Evolutionary conservation across 2,888 invertebrate species (phyloP).

Genomic region (Nomada lathburiana): DNA sequence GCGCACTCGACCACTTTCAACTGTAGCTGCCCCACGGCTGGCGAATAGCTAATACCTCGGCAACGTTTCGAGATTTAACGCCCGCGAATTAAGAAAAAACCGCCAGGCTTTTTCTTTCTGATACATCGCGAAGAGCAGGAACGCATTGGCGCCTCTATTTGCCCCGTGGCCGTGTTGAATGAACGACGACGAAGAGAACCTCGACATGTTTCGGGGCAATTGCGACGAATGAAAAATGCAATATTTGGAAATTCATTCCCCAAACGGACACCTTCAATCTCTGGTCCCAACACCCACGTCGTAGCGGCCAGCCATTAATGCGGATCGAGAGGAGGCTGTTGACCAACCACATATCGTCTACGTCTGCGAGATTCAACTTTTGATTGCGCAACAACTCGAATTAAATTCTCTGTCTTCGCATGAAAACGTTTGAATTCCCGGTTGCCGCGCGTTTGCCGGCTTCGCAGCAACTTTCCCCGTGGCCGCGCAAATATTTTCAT

Average conservation of each 20-base stretch:
- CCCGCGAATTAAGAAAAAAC: neutral
- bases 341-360: no score
- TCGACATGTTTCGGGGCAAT: no score
- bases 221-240: no score
- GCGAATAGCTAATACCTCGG: neutral
- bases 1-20: slow-evolving; percentile 19
- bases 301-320: no score
- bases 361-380: neutral
- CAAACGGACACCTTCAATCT: no score
- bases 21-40: slow-evolving; percentile 11
- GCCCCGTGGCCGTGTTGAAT: no score
- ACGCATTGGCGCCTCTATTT: no score
- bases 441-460: neutral
- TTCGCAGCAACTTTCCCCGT: slow-evolving; percentile 30
- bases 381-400: neutral
- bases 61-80: slow-evolving; percentile 7
- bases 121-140: no score
- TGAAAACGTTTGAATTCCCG: neutral
- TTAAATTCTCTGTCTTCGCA: neutral
- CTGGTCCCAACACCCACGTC: no score
- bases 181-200: no score
- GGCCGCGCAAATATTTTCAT: slow-evolving; percentile 48
- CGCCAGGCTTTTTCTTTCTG: neutral
- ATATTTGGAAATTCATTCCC: no score
- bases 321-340: no score